Conservation (phyloP, 2,888 invertebrate species). For the Cantharis flavilabris region DNA sequence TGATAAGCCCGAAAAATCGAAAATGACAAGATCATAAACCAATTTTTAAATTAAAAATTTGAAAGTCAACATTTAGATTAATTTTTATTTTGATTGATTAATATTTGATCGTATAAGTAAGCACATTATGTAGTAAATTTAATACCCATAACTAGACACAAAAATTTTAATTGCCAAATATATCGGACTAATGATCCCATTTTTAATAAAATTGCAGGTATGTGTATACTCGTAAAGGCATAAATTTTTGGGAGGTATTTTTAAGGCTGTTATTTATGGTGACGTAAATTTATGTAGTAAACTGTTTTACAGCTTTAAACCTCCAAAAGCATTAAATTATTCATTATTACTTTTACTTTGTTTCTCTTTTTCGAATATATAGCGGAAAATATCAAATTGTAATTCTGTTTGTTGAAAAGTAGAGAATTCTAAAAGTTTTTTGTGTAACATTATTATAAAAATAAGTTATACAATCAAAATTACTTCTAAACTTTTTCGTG, state of each 20-base stretch:
- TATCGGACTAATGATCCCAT: neutral
- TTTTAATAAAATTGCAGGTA: neutral
- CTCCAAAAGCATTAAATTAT: slow-evolving; percentile 3
- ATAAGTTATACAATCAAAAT: neutral
- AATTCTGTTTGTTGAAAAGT: neutral
- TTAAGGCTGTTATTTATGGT: neutral
- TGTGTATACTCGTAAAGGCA: neutral
- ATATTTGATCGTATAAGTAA: neutral
- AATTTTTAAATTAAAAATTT: neutral
- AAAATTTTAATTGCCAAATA: neutral
- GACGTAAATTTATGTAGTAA: neutral
- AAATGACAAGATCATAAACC: neutral
- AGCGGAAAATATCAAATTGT: neutral
- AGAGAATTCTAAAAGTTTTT: neutral
- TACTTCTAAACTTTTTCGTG: neutral
- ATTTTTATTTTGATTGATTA: neutral
- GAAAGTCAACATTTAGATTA: neutral
- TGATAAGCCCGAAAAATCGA: neutral
- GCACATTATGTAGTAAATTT: neutral
- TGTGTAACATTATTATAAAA: neutral
- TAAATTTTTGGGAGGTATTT: neutral
- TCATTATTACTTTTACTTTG: neutral
- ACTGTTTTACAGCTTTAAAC: neutral
- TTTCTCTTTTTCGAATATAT: neutral
- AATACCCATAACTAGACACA: neutral